Conservation (phyloP, 1,140 invertebrate genomes). For the Heliconius congener region DNA sequence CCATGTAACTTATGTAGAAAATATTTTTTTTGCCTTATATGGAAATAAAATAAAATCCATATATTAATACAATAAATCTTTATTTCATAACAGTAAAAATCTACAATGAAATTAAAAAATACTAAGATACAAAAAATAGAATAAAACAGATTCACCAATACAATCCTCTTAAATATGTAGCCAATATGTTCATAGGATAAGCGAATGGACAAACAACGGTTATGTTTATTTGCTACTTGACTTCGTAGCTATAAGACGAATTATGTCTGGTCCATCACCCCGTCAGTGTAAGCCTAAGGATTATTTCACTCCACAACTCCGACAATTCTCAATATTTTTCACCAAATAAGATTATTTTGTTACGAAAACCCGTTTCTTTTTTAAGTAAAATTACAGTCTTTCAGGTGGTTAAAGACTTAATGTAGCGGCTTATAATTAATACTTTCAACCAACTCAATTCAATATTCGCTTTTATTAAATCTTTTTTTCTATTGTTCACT, state of each 20-base stretch:
- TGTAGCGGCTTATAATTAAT: slow-evolving; percentile 8
- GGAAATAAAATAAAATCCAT: no score
- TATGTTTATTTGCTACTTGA: slow-evolving; percentile 1
- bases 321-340: slow-evolving; percentile 20
- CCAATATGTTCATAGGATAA: slow-evolving; percentile 2
- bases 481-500: no score
- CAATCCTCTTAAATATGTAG: slow-evolving; percentile 7
- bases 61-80: no score
- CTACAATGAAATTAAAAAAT: neutral
- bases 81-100: no score
- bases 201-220: slow-evolving; percentile 5
- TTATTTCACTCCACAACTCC: slow-evolving; percentile 21
- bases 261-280: slow-evolving; percentile 21
- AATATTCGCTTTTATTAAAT: neutral
- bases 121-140: neutral
- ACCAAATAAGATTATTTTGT: slow-evolving; percentile 23
- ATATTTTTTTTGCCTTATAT: no score
- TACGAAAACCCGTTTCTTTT: neutral
- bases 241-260: slow-evolving; percentile 17
- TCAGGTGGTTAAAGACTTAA: neutral
- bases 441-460: neutral
- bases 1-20: no score
- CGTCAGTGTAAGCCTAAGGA: slow-evolving; percentile 24
- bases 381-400: neutral
- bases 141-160: neutral